Evolutionary conservation across 1,140 invertebrate species (phyloP).

Genomic region (Drosophila virilis): DNA sequence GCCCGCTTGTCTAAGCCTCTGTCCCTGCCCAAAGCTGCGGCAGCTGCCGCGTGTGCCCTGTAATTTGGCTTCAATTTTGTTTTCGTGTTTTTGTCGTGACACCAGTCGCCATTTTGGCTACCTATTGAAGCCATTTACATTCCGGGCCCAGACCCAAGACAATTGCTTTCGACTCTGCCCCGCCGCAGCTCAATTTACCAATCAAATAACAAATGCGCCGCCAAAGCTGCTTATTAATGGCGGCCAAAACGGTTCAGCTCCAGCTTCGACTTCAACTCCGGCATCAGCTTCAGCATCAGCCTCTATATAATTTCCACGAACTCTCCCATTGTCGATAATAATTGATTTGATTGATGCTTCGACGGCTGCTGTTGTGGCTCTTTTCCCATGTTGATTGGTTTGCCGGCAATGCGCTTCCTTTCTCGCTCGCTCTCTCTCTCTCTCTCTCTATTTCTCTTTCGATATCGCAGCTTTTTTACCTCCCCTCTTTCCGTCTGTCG

Average conservation of each 20-base stretch:
- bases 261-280: constrained; percentile 21
- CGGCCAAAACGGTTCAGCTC: constrained; percentile 54
- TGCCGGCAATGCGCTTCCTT: constrained; percentile 17
- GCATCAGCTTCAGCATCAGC: not conserved
- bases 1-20: not conserved
- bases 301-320: constrained; percentile 73
- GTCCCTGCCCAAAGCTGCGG: constrained; percentile 17
- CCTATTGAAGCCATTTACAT: constrained; percentile 78
- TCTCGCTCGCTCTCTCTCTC: constrained; percentile 8
- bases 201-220: constrained; percentile 81
- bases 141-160: constrained; percentile 26
- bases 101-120: constrained; percentile 68
- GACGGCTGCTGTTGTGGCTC: constrained; percentile 57
- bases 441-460: too few relatives aligned
- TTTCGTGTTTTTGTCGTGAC: constrained; percentile 52
- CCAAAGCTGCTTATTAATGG: constrained; percentile 81
- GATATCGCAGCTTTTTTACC: not conserved
- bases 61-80: constrained; percentile 53
- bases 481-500: not conserved
- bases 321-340: constrained; percentile 78
- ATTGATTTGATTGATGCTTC: constrained; percentile 84
- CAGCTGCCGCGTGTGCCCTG: constrained; percentile 55
- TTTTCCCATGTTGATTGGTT: constrained; percentile 66
- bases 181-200: constrained; percentile 76
- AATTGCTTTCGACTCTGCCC: constrained; percentile 50